Percentiles rank a stretch among this genome's conserved stretches.
phyloP scores from a whole-genome alignment of 2,888 invertebrate species.

The Pasiphila rectangulata region DNA sequence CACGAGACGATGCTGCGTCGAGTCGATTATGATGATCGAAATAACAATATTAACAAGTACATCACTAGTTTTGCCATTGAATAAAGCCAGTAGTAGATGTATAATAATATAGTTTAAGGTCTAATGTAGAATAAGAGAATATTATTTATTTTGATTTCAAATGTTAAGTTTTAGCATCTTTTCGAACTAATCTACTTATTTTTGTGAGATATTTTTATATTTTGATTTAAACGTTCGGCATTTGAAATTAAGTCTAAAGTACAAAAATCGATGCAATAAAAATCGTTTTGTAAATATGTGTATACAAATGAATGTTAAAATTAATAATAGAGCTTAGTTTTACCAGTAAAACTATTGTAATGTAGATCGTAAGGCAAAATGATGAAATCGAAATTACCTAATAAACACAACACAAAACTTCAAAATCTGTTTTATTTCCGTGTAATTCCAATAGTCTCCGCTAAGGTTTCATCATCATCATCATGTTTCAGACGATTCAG shows the following conservation, averaged over 20 bases:
- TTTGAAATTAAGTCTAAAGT: slow-evolving; percentile 37
- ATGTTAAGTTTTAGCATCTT: slow-evolving; percentile 24
- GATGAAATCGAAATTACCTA: slow-evolving; percentile 51
- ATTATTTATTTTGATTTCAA: slow-evolving; percentile 39
- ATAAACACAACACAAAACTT: slow-evolving; percentile 53
- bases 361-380: slow-evolving; percentile 52
- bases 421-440: slow-evolving; percentile 26
- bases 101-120: slow-evolving; percentile 34
- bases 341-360: slow-evolving; percentile 43
- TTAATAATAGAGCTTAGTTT: slow-evolving; percentile 50
- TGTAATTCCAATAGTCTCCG: neutral
- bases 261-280: slow-evolving; percentile 51
- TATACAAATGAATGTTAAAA: slow-evolving; percentile 60
- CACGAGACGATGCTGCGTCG: slow-evolving; percentile 29
- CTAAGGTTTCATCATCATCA: neutral
- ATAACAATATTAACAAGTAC: slow-evolving; percentile 40
- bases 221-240: slow-evolving; percentile 30
- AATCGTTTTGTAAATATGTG: slow-evolving; percentile 77
- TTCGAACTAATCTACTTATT: slow-evolving; percentile 30
- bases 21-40: slow-evolving; percentile 31
- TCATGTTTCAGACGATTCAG: too few relatives aligned
- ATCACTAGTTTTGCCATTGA: slow-evolving; percentile 51
- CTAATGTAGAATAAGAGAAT: slow-evolving; percentile 33
- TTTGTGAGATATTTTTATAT: slow-evolving; percentile 38
- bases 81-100: slow-evolving; percentile 54